phyloP scores from a whole-genome alignment of 2,888 invertebrate genomes.

The Diabrotica balteata region DNA sequence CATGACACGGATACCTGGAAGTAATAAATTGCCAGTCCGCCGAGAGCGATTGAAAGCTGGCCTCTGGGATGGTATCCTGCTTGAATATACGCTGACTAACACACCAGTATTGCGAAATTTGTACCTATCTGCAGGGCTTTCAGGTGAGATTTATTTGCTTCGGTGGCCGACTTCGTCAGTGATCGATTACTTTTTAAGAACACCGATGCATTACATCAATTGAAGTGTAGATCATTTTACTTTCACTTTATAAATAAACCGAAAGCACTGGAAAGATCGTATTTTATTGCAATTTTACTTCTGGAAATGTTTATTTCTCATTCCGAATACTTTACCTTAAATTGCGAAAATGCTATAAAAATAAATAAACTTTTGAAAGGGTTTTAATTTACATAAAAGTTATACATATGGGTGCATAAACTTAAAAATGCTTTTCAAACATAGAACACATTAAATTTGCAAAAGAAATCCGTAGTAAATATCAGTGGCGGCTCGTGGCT shows the following conservation, averaged over 20 bases:
- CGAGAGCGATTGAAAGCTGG: slow-evolving; percentile 49
- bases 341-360: too few species aligned
- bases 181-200: slow-evolving; percentile 22
- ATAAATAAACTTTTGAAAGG: too few species aligned
- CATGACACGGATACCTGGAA: slow-evolving; percentile 39
- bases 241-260: slow-evolving; percentile 8
- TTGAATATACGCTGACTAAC: slow-evolving; percentile 44
- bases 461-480: too few species aligned
- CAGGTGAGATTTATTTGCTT: slow-evolving; percentile 19
- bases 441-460: too few species aligned
- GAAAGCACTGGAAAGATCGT: too few species aligned
- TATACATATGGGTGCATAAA: too few species aligned
- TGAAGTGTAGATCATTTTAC: slow-evolving; percentile 11
- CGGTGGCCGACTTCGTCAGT: slow-evolving; percentile 12
- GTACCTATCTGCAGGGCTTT: slow-evolving; percentile 26
- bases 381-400: too few species aligned
- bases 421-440: too few species aligned
- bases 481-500: too few species aligned
- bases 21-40: slow-evolving; percentile 42
- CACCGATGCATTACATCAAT: slow-evolving; percentile 15
- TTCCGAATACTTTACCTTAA: too few species aligned
- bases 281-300: too few species aligned
- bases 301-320: too few species aligned
- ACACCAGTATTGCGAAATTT: slow-evolving; percentile 28
- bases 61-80: slow-evolving; percentile 40